phyloP scores from a whole-genome alignment of 2,113 vertebrate species.

The Nycticebus coucang region DNA sequence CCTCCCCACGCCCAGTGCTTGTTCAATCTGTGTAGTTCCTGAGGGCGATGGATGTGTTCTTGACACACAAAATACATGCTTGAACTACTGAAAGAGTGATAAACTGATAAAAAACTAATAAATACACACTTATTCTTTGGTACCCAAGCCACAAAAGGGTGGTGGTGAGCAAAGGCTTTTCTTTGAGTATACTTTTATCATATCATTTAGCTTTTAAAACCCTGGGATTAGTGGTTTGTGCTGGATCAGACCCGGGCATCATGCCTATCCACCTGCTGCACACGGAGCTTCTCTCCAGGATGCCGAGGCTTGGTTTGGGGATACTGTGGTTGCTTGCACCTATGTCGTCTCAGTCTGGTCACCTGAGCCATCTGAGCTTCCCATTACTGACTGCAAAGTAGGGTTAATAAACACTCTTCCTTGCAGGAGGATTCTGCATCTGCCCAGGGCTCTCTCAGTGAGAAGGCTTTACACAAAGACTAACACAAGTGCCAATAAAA shows the following conservation, averaged over 20 bases:
- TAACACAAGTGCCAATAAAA: fast-evolving
- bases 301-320: fast-evolving
- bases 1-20: fast-evolving
- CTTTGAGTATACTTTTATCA: too few relatives aligned
- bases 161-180: background rate
- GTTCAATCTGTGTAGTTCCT: background rate
- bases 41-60: background rate
- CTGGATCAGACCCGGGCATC: background rate
- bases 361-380: background rate
- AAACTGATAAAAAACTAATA: too few relatives aligned
- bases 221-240: background rate
- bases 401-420: too few relatives aligned
- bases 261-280: fast-evolving
- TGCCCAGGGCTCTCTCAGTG: fast-evolving
- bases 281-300: background rate
- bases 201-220: background rate
- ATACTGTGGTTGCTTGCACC: background rate
- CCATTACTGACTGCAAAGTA: background rate
- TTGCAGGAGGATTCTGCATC: background rate
- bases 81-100: background rate
- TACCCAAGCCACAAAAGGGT: background rate
- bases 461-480: fast-evolving
- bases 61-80: fast-evolving
- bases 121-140: background rate
- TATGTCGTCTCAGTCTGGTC: too few relatives aligned